Evolutionary conservation across 1,140 invertebrate genomes (phyloP).

Genomic region (Drosophila santomea): DNA sequence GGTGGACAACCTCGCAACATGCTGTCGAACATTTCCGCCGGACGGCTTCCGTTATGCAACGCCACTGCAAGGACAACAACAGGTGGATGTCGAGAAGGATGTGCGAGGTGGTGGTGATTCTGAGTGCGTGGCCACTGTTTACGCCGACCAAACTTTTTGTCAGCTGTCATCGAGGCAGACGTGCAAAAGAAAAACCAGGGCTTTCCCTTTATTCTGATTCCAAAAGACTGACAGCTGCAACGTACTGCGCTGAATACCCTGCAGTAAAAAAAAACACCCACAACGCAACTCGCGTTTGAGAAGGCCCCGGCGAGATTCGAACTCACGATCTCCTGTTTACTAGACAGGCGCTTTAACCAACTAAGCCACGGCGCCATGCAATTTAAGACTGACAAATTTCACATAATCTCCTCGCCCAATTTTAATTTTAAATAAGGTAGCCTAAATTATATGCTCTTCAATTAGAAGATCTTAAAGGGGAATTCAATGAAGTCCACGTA

Average conservation of each 20-base stretch:
- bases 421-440: neutral
- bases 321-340: slow-evolving; percentile 88
- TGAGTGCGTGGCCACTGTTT: slow-evolving; percentile 50
- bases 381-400: neutral
- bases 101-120: slow-evolving; percentile 26
- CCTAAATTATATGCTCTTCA: neutral
- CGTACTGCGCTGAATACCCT: slow-evolving; percentile 28
- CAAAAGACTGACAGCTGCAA: slow-evolving; percentile 53
- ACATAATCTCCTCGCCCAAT: slow-evolving; percentile 7
- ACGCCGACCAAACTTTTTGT: slow-evolving; percentile 68
- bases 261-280: slow-evolving; percentile 4
- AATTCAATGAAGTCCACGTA: too few species aligned
- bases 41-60: slow-evolving; percentile 67
- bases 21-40: slow-evolving; percentile 81
- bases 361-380: slow-evolving; percentile 86
- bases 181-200: slow-evolving; percentile 58
- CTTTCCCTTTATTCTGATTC: slow-evolving; percentile 26
- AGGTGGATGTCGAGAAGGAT: slow-evolving; percentile 51
- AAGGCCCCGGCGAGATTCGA: slow-evolving; percentile 87
- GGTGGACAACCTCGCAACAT: slow-evolving; percentile 68
- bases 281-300: slow-evolving; percentile 8
- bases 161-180: slow-evolving; percentile 74
- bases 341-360: slow-evolving; percentile 88
- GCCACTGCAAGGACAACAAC: slow-evolving; percentile 67
- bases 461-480: neutral